Base-by-base conservation (phyloP, 2,797 vertebrate genomes). In the Salarias fasciatus region DNA sequence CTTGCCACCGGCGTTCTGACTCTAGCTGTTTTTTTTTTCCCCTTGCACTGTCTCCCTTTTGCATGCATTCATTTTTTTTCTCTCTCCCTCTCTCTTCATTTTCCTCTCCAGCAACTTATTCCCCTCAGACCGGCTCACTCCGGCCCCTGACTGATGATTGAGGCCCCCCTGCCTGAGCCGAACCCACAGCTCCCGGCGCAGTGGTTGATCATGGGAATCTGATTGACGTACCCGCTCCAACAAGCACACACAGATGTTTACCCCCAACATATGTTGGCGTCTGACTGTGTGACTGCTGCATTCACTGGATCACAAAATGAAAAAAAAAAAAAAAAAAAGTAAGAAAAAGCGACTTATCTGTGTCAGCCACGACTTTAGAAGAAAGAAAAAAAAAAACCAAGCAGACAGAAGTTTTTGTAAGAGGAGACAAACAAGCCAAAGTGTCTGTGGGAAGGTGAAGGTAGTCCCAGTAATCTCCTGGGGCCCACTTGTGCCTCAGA, bases 401-500 rank as follows among this genome's bases (percentile, higher is more conserved):
- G 2, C 33, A 35, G 11, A 8, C 41, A 48, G 40, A 65, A 70
- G 24, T 50, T 67, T n/a, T 66, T 42, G 14, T 8, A 11, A 46
- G 7, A 12, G 14, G 41, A 55, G 30, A 58, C 8, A 52, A 60
- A 68, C 0, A 2, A 47, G 36, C 0, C 10, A 5, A 47, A 6
- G 49, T 51, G 49, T 61, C 13, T 45, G 40, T 43, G 18, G 37
- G 35, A 18, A 40, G 43, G 11, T 43, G 41, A 46, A 67, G 67
- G 33, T 6, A 35, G 33, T 4, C 3, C 18, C 18, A 24, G 18
- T 72, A 45, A 48, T 13, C 48, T 75, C 67, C 15, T 52, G 49
- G 61, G 55, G 24, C 38, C 50, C 60, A 57, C 64, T 61, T 72
- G 69, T 77, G 46, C 52, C 37, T 11, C 50, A 56, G 58, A 58